A percentile compares a stretch with the other conserved stretches of the same genome.
phyloP scores from a whole-genome alignment of 2,888 invertebrate species.

The Tiliacea citrago region DNA sequence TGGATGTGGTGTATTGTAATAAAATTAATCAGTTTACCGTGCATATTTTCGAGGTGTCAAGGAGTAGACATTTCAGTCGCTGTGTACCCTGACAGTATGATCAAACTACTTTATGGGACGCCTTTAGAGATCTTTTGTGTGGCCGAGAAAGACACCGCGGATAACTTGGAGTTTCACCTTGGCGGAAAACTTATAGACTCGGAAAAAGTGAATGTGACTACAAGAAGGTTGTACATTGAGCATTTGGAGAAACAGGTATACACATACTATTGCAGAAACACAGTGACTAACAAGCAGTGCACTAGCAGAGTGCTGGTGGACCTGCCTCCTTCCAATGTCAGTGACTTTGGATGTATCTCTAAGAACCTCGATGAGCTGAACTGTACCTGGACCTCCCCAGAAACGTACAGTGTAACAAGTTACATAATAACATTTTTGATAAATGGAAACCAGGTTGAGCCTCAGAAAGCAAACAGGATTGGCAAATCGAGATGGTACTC shows the following conservation, averaged over 20 bases:
- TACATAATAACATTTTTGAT: slow-evolving; percentile 78
- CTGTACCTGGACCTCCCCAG: slow-evolving; percentile 93
- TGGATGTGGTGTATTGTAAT: slow-evolving; percentile 84
- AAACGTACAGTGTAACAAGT: slow-evolving; percentile 79
- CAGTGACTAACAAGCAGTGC: slow-evolving; percentile 75
- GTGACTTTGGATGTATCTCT: slow-evolving; percentile 94
- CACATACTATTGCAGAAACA: slow-evolving; percentile 90
- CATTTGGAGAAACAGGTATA: slow-evolving; percentile 88
- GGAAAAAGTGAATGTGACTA: slow-evolving; percentile 91
- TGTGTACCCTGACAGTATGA: slow-evolving; percentile 90
- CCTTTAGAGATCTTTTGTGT: slow-evolving; percentile 92
- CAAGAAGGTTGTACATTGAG: slow-evolving; percentile 90
- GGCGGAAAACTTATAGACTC: slow-evolving; percentile 74
- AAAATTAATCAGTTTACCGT: slow-evolving; percentile 81
- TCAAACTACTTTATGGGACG: slow-evolving; percentile 90
- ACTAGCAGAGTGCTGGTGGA: slow-evolving; percentile 83
- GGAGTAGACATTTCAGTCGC: slow-evolving; percentile 77
- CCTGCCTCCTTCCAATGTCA: slow-evolving; percentile 91
- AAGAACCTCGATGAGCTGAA: slow-evolving; percentile 93
- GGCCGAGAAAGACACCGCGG: slow-evolving; percentile 84
- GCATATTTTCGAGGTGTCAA: slow-evolving; percentile 80
- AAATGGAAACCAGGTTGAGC: slow-evolving; percentile 70
- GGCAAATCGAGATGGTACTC: slow-evolving; percentile 73
- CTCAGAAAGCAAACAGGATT: slow-evolving; percentile 70
- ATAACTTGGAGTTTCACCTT: slow-evolving; percentile 85